phyloP scores from a whole-genome alignment of 2,113 vertebrate species.

The Platichthys stellatus region DNA sequence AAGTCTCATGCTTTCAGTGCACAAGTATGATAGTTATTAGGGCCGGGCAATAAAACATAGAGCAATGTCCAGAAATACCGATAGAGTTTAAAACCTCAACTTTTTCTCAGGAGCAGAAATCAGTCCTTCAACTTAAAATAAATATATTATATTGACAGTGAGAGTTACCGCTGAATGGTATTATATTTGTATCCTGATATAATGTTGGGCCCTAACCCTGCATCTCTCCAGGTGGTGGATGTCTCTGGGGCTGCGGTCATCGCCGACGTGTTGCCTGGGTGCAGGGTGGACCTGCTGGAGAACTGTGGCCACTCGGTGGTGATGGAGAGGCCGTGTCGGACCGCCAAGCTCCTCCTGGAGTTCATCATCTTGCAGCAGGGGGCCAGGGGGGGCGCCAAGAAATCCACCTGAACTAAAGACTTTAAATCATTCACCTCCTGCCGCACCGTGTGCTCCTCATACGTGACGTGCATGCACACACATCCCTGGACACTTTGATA shows the following conservation, averaged over 20 bases:
- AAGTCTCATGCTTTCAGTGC: not conserved
- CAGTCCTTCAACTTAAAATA: no score
- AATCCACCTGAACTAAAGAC: slow-evolving; percentile 65
- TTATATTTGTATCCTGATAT: not conserved
- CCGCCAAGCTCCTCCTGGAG: slow-evolving; percentile 93
- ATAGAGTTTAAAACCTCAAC: no score
- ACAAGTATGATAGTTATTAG: not conserved
- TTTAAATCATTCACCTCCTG: no score
- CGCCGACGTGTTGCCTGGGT: slow-evolving; percentile 81
- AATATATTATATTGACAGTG: no score
- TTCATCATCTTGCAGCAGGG: slow-evolving; percentile 87
- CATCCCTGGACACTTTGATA: not conserved
- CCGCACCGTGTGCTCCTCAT: no score
- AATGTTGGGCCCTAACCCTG: not conserved
- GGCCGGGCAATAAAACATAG: no score
- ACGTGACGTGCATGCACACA: not conserved
- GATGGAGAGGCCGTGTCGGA: slow-evolving; percentile 92
- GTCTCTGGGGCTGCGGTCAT: slow-evolving; percentile 89
- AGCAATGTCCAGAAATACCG: no score
- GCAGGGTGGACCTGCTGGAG: slow-evolving; percentile 91
- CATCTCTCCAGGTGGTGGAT: slow-evolving; percentile 86
- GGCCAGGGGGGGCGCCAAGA: slow-evolving; percentile 82
- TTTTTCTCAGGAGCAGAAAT: no score
- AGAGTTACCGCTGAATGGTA: no score
- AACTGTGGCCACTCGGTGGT: slow-evolving; percentile 95